Conservation (phyloP, 1,140 invertebrate genomes). For the Pantala flavescens region DNA sequence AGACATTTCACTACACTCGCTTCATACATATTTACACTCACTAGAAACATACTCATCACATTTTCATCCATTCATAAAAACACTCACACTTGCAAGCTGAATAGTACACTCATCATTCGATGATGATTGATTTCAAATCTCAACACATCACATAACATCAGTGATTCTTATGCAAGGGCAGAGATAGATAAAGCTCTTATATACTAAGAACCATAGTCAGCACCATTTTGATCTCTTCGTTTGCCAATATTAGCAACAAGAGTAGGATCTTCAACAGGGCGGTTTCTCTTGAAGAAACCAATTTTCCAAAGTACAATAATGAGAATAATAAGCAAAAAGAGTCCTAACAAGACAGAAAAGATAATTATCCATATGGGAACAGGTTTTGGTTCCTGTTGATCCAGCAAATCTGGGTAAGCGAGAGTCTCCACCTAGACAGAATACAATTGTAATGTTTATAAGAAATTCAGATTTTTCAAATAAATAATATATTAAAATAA, state of each 20-base stretch:
- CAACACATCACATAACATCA: no score
- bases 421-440: constrained; percentile 59
- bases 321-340: constrained; percentile 64
- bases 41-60: no score
- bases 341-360: constrained; percentile 61
- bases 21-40: no score
- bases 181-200: no score
- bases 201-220: constrained; percentile 4
- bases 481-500: constrained; percentile 24
- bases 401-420: constrained; percentile 63
- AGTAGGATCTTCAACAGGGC: constrained; percentile 56
- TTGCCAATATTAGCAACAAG: constrained; percentile 72
- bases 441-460: constrained; percentile 10
- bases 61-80: no score
- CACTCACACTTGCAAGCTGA: no score
- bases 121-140: no score
- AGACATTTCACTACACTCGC: no score
- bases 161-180: no score
- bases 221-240: constrained; percentile 25
- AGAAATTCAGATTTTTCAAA: constrained; percentile 24
- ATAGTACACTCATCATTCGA: no score
- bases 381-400: constrained; percentile 51
- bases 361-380: constrained; percentile 76
- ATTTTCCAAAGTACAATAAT: constrained; percentile 71
- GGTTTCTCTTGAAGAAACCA: constrained; percentile 78